Base-by-base conservation (phyloP, 2,797 vertebrate genomes). In the Tokudaia tokunoshimensis region DNA sequence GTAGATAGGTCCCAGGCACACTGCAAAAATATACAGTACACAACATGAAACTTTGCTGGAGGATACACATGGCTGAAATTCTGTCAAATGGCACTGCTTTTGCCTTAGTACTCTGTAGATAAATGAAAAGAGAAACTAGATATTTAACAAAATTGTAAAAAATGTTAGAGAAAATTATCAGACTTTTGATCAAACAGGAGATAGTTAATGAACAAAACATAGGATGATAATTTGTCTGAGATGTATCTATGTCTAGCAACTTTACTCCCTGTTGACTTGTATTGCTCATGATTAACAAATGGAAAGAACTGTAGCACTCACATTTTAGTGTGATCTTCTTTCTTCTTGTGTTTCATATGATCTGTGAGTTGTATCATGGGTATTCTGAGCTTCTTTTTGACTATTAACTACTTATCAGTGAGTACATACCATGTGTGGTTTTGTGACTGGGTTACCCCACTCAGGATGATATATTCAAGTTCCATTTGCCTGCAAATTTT, bases 141-240 rank as follows among this genome's bases (percentile, higher is more conserved):
- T 75, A 63, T 89, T 87, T 61, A 93, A 88, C 79, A 96, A 93
- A 90, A 55, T 22, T 34, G 2, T 8, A 31, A 83, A 22, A 50
- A 81, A 34, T 2, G 93, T 78, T 57, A 61, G 93, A 82, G 76
- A 61, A 19, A 87, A 94, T 84, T 20, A 85, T n/a, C 65, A 93
- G 7, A 4, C 0, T 4, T 57, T 85, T 47, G 29, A n/a, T 47
- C 63, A 22, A 92, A 65, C 2, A 75, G 26, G 19, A 74, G 26
- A 19, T 8, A 9, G 57, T 94, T 79, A 92, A 59, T 90, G 37
- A 93, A 95, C 94, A 95, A 61, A 79, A 9, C 6, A 22, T 1
- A 70, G 34, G 50, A 55, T 55, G 37, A 44, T 65, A 61, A 90
- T 93, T 86, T 79, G 89, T 93, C 17, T 70, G 52, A 93, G 20